These are phyloP conservation scores for Drosophila novamexicana DNA, from an alignment of 1,140 invertebrate genomes.

Conservation along the genomic window DNA sequence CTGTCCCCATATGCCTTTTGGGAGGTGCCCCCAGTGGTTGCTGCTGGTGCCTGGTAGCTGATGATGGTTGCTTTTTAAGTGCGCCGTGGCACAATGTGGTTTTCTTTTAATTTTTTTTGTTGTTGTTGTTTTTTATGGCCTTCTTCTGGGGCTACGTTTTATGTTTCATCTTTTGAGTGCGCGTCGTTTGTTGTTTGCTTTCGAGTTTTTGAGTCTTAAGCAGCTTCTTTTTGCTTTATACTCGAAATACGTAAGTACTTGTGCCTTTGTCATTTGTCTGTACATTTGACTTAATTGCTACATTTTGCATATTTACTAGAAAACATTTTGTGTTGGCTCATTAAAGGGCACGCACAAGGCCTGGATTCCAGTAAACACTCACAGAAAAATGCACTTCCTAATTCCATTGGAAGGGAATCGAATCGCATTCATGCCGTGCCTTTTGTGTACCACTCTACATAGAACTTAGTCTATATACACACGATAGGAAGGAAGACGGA, in stretches of 20 bases:
- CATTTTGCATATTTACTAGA: conserved; percentile 53
- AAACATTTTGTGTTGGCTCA: conserved; percentile 11
- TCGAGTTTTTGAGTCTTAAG: conserved; percentile 59
- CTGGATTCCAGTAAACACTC: no score
- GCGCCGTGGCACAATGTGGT: conserved; percentile 74
- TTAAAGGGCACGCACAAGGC: not conserved
- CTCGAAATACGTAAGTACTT: conserved; percentile 29
- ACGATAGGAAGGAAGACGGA: no score
- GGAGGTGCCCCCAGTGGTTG: conserved; percentile 15
- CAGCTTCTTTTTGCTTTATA: conserved; percentile 44
- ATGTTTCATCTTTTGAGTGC: conserved; percentile 81
- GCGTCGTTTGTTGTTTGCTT: conserved; percentile 64
- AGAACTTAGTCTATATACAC: no score
- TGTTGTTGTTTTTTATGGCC: conserved; percentile 63
- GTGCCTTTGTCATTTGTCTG: conserved; percentile 53
- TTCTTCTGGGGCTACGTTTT: conserved; percentile 66
- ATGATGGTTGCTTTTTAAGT: conserved; percentile 62
- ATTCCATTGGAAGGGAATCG: no score
- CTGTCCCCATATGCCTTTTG: conserved; percentile 26
- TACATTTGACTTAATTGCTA: conserved; percentile 60
- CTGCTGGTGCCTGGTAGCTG: conserved; percentile 11
- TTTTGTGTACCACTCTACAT: no score
- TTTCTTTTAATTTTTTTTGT: not conserved
- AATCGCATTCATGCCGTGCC: no score
- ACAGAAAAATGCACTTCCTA: no score